Evolutionary conservation across 2,888 invertebrate species (phyloP), one percentile per base, ranked within the genome.

Genomic region (Pyrochroa serraticornis): DNA sequence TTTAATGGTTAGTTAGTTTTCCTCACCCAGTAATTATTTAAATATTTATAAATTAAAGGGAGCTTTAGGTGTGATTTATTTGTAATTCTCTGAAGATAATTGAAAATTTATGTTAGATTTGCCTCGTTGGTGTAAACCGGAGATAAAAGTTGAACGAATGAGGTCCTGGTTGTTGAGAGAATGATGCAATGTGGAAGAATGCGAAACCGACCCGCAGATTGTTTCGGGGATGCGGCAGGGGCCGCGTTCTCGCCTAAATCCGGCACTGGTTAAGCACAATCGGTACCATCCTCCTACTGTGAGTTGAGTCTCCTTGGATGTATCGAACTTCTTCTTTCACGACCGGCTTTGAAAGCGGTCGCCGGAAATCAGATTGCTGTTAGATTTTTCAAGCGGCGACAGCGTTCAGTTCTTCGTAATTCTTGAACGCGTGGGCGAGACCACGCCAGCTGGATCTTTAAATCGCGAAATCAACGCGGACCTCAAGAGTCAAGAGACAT

Each of bases 311-410:
- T 51, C 41, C 7, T n/a, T 32, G 34, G 6, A 8, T 31, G 50
- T 44, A 61, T 53, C 51, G 59, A 55, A 56, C 55, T 56, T 53
- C 55, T 56, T 53, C 59, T 54, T 54, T 54, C 54, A 47, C 47
- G 54, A 54, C 47, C 54, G 51, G 58, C 59, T 53, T 57, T 52
- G 42, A 67, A 62, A 64, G 63, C 65, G 64, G 65, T 66, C 68
- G 59, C 70, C 66, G 69, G 68, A 70, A 69, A 67, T 67, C 65
- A 62, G 52, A 64, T 58, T 67, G 63, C 62, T 65, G 58, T 60
- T 63, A 69, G 64, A 70, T 67, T 68, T 70, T 64, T 64, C 64
- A 62, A 62, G 62, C 59, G 60, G 60, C 62, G 52, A 60, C 59
- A 58, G 60, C 62, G 52, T 55, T 62, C 36, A n/a, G 13, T 10